Evolutionary conservation across 2,888 invertebrate genomes (phyloP).

Genomic region (Palloptera scutellata): DNA sequence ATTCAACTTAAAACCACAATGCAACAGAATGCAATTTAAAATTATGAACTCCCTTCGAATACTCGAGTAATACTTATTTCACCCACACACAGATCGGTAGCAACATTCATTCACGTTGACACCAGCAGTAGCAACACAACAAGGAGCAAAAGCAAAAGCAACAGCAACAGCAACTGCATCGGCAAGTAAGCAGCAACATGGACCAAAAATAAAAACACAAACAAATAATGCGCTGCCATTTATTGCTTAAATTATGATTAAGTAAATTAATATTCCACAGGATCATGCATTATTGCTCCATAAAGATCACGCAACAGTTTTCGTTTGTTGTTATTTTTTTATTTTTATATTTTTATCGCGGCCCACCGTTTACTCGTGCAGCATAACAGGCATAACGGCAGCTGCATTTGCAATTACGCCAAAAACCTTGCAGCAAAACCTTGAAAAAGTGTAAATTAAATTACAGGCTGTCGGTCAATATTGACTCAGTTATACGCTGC

Average conservation of each 20-base stretch:
- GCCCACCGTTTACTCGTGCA: no score
- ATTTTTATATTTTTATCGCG: no score
- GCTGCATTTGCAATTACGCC: no score
- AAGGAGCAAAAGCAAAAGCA: neutral
- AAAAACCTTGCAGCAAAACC: no score
- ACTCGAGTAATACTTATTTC: no score
- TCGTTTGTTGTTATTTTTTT: no score
- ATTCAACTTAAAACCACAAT: neutral
- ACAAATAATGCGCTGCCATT: constrained; percentile 15
- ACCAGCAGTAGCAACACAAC: neutral
- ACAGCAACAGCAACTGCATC: neutral
- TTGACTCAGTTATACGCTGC: no score
- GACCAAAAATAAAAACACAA: neutral
- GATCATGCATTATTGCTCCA: constrained; percentile 11
- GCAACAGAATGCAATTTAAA: constrained; percentile 7
- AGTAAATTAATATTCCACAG: constrained; percentile 26
- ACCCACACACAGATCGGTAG: no score
- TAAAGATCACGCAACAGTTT: neutral
- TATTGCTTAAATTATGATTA: constrained; percentile 25
- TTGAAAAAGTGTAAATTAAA: no score
- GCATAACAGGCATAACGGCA: no score
- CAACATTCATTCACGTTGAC: neutral
- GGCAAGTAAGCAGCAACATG: neutral
- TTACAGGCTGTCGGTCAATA: no score
- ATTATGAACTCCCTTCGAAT: neutral